phyloP scores from a whole-genome alignment of 2,113 vertebrate genomes.

The Sialia sialis region DNA sequence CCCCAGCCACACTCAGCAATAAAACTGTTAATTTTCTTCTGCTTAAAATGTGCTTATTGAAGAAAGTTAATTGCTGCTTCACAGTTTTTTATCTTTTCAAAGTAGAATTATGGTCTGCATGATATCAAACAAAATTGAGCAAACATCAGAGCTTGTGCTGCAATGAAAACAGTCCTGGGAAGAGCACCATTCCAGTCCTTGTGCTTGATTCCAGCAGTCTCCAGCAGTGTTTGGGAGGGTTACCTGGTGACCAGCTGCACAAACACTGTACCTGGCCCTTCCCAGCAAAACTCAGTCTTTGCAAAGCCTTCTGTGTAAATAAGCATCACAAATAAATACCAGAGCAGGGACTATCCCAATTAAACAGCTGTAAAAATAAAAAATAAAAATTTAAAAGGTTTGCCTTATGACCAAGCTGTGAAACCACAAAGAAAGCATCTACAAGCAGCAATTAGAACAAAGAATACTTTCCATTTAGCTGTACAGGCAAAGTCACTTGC shows the following conservation, averaged over 20 bases:
- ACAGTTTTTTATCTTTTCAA: constrained; percentile 12
- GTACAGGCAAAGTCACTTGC: neutral
- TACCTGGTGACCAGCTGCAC: constrained; percentile 52
- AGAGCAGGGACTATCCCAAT: neutral
- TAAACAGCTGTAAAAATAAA: constrained; percentile 55
- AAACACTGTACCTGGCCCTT: constrained; percentile 48
- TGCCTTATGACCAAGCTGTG: constrained; percentile 13
- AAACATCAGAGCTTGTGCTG: neutral
- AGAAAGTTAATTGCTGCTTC: neutral
- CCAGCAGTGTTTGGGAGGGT: constrained; percentile 34
- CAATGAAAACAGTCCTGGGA: neutral
- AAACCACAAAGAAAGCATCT: constrained; percentile 48
- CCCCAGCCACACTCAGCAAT: neutral
- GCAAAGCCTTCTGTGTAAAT: constrained; percentile 40
- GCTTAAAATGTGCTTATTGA: neutral
- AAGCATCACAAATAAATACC: constrained; percentile 42
- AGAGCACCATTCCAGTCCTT: neutral
- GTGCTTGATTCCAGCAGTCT: neutral
- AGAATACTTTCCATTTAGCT: constrained; percentile 41
- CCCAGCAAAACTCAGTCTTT: neutral
- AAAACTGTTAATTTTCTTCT: constrained; percentile 5
- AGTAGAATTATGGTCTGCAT: neutral
- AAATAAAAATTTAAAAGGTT: constrained; percentile 10
- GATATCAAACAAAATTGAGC: neutral
- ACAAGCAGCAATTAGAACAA: neutral